phyloP scores from a whole-genome alignment of 2,113 vertebrate species.

The Solea solea region DNA sequence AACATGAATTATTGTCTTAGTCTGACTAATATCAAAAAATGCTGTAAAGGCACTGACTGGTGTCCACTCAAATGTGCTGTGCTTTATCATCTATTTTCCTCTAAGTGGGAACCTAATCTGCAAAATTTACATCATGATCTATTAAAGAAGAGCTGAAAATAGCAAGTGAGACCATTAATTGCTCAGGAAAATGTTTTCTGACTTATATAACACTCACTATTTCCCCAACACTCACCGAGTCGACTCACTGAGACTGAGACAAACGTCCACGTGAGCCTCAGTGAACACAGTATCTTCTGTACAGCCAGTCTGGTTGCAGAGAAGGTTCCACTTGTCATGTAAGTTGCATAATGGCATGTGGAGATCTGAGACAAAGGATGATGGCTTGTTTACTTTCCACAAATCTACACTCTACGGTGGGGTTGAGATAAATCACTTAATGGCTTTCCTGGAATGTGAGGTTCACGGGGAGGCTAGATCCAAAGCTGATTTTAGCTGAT shows the following conservation, averaged over 20 bases:
- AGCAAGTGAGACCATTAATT: no score
- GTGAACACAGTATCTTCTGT: slow-evolving; percentile 24
- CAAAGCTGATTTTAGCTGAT: slow-evolving; percentile 45
- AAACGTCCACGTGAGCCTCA: background rate
- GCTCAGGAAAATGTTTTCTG: no score
- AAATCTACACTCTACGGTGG: slow-evolving; percentile 53
- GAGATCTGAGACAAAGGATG: slow-evolving; percentile 44
- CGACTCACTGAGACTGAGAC: slow-evolving; percentile 2
- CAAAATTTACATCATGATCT: no score
- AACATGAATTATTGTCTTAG: no score
- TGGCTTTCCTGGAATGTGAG: slow-evolving; percentile 76
- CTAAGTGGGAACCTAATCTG: no score
- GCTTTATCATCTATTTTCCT: no score
- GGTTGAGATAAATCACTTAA: slow-evolving; percentile 72
- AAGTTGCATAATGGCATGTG: slow-evolving; percentile 49
- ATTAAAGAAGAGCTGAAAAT: background rate
- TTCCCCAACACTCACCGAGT: slow-evolving; percentile 13
- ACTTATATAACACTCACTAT: background rate
- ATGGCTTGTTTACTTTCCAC: slow-evolving; percentile 69
- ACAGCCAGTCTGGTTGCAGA: slow-evolving; percentile 6
- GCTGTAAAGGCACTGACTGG: no score
- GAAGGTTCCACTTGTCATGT: background rate
- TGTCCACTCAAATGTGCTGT: no score
- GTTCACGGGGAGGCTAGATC: slow-evolving; percentile 70
- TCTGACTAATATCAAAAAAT: no score